Conservation (phyloP, 2,888 invertebrate genomes). For the Philhelius pedissequus region DNA sequence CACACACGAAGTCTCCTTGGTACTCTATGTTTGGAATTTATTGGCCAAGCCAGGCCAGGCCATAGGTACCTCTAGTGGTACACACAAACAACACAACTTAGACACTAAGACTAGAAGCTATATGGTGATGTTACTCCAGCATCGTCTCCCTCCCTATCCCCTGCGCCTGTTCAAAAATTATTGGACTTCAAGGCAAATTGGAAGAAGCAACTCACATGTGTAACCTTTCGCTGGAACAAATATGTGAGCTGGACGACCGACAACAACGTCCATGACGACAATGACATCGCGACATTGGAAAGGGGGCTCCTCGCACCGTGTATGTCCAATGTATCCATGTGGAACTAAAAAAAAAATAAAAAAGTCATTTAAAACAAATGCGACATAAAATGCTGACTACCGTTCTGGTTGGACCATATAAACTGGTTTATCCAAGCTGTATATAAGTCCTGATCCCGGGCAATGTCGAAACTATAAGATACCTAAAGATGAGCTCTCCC, state of each 20-base stretch:
- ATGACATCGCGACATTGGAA: neutral
- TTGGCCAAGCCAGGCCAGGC: conserved; percentile 26
- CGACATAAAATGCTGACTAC: conserved; percentile 64
- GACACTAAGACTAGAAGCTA: conserved; percentile 41
- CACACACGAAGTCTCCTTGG: conserved; percentile 11
- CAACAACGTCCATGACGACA: neutral
- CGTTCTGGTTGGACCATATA: conserved; percentile 28
- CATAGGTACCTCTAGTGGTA: no score
- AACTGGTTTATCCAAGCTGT: conserved; percentile 45
- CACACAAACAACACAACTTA: conserved; percentile 25
- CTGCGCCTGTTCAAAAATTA: conserved; percentile 38
- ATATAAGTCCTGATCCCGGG: conserved; percentile 9
- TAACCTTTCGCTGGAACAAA: conserved; percentile 66
- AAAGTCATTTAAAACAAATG: conserved; percentile 63
- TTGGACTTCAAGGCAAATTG: conserved; percentile 67
- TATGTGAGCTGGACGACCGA: conserved; percentile 36
- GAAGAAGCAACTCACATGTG: conserved; percentile 68
- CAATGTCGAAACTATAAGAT: conserved; percentile 1
- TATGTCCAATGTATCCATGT: neutral
- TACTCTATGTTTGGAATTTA: conserved; percentile 65
- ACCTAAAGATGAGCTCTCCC: neutral
- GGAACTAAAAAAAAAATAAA: conserved; percentile 19
- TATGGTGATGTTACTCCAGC: neutral
- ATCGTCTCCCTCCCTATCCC: neutral
- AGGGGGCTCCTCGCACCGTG: neutral